Conservation (phyloP, 2,113 vertebrate genomes). For the Lophotis ruficrista region DNA sequence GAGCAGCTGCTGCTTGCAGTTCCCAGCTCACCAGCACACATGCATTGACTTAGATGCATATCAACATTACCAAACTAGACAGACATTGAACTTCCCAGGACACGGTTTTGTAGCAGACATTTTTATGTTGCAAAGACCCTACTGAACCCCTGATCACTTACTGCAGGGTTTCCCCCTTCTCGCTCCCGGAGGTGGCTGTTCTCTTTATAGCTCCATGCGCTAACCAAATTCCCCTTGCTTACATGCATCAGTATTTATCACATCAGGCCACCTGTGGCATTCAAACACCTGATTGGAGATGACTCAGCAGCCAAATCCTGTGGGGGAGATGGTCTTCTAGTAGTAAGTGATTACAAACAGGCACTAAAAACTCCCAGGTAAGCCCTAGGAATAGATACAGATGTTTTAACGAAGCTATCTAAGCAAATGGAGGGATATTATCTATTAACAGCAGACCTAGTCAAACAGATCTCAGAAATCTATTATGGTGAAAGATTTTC, state of each 20-base stretch:
- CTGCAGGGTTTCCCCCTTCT: conserved; percentile 23
- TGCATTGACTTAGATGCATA: background rate
- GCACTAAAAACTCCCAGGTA: background rate
- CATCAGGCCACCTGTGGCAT: background rate
- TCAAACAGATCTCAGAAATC: background rate
- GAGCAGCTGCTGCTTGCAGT: background rate
- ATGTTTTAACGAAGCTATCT: background rate
- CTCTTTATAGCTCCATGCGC: background rate
- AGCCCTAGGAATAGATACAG: background rate
- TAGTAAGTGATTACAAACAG: background rate
- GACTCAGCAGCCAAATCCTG: background rate
- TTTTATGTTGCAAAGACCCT: background rate
- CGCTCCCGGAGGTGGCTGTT: background rate
- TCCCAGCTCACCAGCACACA: background rate
- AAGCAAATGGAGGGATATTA: background rate
- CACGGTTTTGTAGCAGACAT: background rate
- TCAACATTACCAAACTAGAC: background rate
- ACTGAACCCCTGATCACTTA: background rate
- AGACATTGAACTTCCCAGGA: background rate
- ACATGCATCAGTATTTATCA: background rate
- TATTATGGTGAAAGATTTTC: background rate
- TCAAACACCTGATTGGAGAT: conserved; percentile 15
- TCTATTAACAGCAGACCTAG: background rate
- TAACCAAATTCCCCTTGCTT: background rate
- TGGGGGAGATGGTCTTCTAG: background rate